Evolutionary conservation across 37 sponge, comb jelly and placozoan species (phyloP).

Genomic region (Chondrilla cf. caribensis): DNA sequence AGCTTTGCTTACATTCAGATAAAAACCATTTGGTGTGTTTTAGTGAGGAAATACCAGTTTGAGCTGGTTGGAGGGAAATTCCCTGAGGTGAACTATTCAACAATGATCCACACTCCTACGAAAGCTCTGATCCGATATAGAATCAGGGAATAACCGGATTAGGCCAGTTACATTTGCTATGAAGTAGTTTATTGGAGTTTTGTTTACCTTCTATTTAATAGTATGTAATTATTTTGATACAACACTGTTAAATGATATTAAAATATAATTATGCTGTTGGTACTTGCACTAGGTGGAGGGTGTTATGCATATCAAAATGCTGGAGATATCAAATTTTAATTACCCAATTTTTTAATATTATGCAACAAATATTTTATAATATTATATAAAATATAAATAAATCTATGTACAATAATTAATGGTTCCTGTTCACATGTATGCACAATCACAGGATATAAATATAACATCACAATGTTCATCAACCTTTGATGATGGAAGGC

Average conservation of each 20-base stretch:
- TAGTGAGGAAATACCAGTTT: conserved; percentile 82
- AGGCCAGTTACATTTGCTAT: not conserved
- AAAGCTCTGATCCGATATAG: conserved; percentile 64
- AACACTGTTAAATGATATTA: not conserved
- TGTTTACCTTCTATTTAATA: not conserved
- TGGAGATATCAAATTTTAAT: too few species aligned
- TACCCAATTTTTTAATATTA: too few species aligned
- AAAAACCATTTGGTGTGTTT: conserved; percentile 83
- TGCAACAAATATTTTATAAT: too few species aligned
- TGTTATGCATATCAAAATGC: too few species aligned
- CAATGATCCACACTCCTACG: conserved; percentile 90
- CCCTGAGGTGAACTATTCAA: conserved; percentile 79
- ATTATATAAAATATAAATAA: too few species aligned
- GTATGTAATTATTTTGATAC: not conserved
- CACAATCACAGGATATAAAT: too few species aligned
- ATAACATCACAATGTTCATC: too few species aligned
- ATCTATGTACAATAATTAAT: too few species aligned
- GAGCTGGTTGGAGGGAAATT: conserved; percentile 76
- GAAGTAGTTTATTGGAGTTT: not conserved
- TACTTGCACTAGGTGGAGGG: too few species aligned
- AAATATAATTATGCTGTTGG: not conserved
- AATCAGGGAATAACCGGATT: not conserved
- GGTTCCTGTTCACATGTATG: too few species aligned
- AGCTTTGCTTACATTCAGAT: conserved; percentile 88
- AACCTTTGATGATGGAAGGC: too few species aligned